Percentiles rank a stretch among this genome's conserved stretches.
These are phyloP conservation scores for Apis dorsata DNA, from an alignment of 1,140 invertebrate species.

Conservation along the genomic window DNA sequence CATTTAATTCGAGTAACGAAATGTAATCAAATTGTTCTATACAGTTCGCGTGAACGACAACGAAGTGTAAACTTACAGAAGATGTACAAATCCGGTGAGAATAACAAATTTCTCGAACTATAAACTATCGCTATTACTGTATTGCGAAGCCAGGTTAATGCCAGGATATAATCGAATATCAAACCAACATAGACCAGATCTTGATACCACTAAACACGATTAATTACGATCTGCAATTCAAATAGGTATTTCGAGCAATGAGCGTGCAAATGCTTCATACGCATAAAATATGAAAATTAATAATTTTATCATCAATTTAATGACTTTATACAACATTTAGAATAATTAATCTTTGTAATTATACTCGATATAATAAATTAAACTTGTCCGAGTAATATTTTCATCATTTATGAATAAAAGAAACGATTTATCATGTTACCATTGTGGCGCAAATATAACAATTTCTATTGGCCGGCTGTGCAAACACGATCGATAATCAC, in stretches of 20 bases:
- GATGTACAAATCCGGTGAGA: neutral
- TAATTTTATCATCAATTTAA: neutral
- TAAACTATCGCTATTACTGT: neutral
- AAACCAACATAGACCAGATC: neutral
- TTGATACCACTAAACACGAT: neutral
- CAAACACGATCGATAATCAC: neutral
- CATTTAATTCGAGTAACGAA: slow-evolving; percentile 5
- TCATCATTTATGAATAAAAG: no score
- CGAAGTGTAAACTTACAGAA: no score
- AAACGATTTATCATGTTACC: neutral
- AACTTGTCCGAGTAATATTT: neutral
- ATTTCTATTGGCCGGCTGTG: neutral
- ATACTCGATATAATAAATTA: neutral
- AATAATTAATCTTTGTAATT: no score
- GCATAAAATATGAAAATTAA: neutral
- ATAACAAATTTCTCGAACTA: neutral
- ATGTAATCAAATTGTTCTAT: neutral
- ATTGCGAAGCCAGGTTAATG: neutral
- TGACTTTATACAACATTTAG: no score
- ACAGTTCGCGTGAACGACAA: neutral
- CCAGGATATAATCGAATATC: slow-evolving; percentile 1
- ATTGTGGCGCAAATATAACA: neutral
- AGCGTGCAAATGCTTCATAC: no score
- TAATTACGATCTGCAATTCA: neutral
- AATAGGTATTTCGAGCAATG: no score